Conservation (phyloP, 2,797 vertebrate species). For the Bucorvus abyssinicus region DNA sequence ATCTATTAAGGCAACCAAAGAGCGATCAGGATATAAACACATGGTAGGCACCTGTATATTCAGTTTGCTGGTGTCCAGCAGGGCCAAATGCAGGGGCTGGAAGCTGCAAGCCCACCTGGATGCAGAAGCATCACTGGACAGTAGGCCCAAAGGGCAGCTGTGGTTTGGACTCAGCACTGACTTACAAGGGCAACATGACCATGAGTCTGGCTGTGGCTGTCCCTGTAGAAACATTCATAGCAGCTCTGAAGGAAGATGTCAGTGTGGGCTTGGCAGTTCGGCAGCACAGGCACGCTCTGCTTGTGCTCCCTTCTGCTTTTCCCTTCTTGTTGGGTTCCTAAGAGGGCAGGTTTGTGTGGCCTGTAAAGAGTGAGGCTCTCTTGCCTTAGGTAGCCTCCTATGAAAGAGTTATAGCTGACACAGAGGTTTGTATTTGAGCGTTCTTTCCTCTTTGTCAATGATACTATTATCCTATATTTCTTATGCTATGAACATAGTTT, state of each 20-base stretch:
- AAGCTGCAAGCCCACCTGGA: neutral
- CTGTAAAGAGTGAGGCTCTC: neutral
- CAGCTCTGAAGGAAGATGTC: neutral
- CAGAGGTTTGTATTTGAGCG: neutral
- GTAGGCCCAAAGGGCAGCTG: neutral
- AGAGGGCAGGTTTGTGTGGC: neutral
- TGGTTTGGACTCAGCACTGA: neutral
- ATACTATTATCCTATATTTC: neutral
- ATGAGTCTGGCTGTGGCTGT: neutral
- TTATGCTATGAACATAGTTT: neutral
- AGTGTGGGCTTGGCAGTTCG: neutral
- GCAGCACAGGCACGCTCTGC: neutral
- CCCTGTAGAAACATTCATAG: neutral
- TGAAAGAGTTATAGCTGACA: neutral
- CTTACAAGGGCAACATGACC: fast-evolving
- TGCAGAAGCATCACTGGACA: neutral
- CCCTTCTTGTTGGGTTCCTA: neutral
- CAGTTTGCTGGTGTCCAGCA: neutral
- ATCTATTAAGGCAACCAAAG: neutral
- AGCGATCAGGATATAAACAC: neutral
- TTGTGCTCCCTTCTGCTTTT: neutral
- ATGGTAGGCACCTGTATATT: neutral
- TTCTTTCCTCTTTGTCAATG: neutral
- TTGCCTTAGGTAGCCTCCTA: neutral
- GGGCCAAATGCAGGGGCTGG: neutral